Base-by-base conservation (phyloP, 2,797 vertebrate species). In the Melanotaenia maccullochi region DNA sequence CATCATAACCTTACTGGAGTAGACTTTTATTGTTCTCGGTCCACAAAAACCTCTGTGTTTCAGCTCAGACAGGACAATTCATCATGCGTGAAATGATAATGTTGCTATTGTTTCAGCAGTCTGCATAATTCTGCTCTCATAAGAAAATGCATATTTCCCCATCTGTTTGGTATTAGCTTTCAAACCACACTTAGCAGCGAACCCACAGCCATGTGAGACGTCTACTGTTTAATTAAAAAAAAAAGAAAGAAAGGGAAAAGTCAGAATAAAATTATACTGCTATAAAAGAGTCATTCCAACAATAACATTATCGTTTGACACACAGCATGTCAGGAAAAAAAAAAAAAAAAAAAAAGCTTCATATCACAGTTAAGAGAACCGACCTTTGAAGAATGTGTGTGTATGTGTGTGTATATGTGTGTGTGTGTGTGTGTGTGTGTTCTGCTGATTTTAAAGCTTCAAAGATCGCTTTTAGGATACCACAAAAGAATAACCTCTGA, bases 291-390 rank as follows among this genome's bases (percentile, higher is more conserved):
- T 80, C 84, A 88, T 73, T 84, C 92, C 93, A 92, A 93, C 92
- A 93, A 93, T 88, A 93, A 94, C 90, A 92, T 93, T 93, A 94
- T 91, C 88, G 83, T 93, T 94, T 94, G 92, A 94, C 93, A 92
- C 85, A 73, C 85, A 82, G 84, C 86, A 76, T 89, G 87, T 91
- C 86, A 87, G 69, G 28, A 30, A 30, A 30, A 80, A 73, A 81
- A 79, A 85, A 83, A 64, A 64, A 88, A 74, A 60, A 76, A 72
- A 54, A 64, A 61, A 5, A 22, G 80, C 81, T 79, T 90, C 89
- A 85, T 90, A 91, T 93, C 91, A 81, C 79, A 91, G 91, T 82
- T 88, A 86, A 92, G 85, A 85, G 81, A 92, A 67, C 57, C 86
- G 83, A 94, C 91, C 90, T 93, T 93, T 94, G 90, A 94, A 93